Evolutionary conservation across 2,797 vertebrate genomes (phyloP).

Genomic region (Falco concolor): DNA sequence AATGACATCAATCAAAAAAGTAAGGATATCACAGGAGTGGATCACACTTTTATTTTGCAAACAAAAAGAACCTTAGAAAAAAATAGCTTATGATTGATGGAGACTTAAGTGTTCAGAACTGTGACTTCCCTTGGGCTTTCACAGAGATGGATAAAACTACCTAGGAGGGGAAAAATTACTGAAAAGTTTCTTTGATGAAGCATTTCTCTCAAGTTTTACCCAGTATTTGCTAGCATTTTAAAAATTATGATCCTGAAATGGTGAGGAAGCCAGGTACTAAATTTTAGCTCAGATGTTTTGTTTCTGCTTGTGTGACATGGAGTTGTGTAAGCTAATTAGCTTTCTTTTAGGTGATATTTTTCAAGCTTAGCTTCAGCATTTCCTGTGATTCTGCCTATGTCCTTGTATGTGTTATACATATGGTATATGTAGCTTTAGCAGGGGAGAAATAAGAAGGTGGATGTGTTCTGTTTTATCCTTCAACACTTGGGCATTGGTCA

Average conservation of each 20-base stretch:
- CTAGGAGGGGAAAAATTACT: background rate
- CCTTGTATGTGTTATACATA: background rate
- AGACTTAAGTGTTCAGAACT: background rate
- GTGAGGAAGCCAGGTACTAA: background rate
- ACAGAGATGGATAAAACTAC: background rate
- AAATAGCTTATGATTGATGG: background rate
- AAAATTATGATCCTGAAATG: background rate
- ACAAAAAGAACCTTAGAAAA: background rate
- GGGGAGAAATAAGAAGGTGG: background rate
- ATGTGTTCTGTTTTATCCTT: background rate
- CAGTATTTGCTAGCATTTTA: background rate
- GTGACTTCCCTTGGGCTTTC: background rate
- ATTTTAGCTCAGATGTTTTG: background rate
- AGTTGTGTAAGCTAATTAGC: background rate
- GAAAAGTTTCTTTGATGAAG: background rate
- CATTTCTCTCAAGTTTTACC: background rate
- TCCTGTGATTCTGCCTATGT: background rate
- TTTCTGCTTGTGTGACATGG: background rate
- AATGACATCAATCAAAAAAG: conserved; percentile 98
- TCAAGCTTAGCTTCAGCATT: background rate
- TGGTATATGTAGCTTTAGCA: background rate
- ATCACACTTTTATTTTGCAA: background rate
- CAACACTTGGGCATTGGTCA: background rate
- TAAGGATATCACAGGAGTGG: conserved; percentile 55
- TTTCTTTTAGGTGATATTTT: background rate